Evolutionary conservation across 2,888 invertebrate genomes (phyloP), one percentile per base, ranked within the genome.

Genomic region (Nomada fabriciana): DNA sequence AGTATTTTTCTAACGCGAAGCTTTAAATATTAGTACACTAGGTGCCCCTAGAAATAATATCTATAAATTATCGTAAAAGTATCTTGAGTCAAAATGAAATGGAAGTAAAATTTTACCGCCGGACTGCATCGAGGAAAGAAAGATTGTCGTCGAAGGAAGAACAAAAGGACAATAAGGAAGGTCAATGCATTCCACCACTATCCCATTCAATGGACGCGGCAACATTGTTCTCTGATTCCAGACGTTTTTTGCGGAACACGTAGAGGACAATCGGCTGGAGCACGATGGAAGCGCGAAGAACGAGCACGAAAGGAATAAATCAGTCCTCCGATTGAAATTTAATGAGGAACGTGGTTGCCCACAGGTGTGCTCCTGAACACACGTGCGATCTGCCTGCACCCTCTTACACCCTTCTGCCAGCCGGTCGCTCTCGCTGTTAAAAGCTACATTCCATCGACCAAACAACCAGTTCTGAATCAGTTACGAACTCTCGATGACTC

Each of bases 401-500:
- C 84, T 80, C 52, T 82, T 71, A 75, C 69, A 73, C 55, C 74
- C 53, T 50, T 69, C 64, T 55, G 18, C 53, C 71, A 52, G 76
- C 18, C 67, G 57, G 64, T 75, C 69, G 78, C 77, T 80, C 84
- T 89, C 84, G 85, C 83, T 88, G 89, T 88, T 91, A 90, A 91
- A 90, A 85, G 89, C 88, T 89, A 88, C 91, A 91, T 91, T 92
- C 89, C 89, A 86, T 80, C 78, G 86, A 71, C 85, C 86, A 82
- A 82, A 90, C 85, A 91, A 91, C 91, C 91, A 91, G 91, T 91
- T 91, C 88, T 88, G 88, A 90, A 91, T 91, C 88, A 86, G 87
- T 91, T 90, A 88, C 86, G 87, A 88, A 89, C 89, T 85, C 85
- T 84, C 84, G 78, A 86, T 80, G 89, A 86, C 88, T 84, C 80